Evolutionary conservation across 2,797 vertebrate genomes (phyloP), one percentile per base, ranked within the genome.

Genomic region (Silurus aristotelis): DNA sequence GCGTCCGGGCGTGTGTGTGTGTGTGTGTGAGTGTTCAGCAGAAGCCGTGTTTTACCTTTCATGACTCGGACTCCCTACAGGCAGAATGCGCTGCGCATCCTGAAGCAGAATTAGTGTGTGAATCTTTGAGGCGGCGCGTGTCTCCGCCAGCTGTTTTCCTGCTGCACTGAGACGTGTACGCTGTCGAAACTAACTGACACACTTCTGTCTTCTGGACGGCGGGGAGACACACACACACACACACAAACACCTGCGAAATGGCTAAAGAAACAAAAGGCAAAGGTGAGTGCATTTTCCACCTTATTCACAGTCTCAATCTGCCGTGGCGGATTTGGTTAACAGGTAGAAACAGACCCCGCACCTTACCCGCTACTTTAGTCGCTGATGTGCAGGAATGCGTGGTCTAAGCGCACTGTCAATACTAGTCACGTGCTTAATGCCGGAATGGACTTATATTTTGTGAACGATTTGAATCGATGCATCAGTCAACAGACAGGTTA

Each of bases 321-420:
- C 66, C 27, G 13, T 55, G 25, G 19, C 58, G 67, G 13, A 48
- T 79, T 77, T 22, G 43, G 91, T 90, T 89, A 92, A 94, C 92
- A 93, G 93, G 94, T 93, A 93, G 89, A 77, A 77, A 52, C 58
- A 63, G 75, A 38, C 56, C 9, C 17, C 19, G 75, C 75, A 4
- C 22, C 52, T 14, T 10, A 38, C 46, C 83, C 64, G 56, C 19
- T 38, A 77, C 87, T 87, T 85, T 80, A 15, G 79, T 84, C 82
- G 80, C 73, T 83, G 64, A 85, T 94, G 92, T 91, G 91, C 84
- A 88, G 94, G 95, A 95, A 95, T 95, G 95, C 89, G 89, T 61
- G 86, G 27, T 31, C 7, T 31, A 52, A 27, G 75, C 75, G 79
- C 43, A n/a, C 63, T 19, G 48, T 56, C 64, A 56, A 56, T 67